Percentiles rank a stretch among this genome's conserved stretches.
Conservation (phyloP, 2,797 vertebrate genomes). For the Myoxocephalus aenaeus region DNA sequence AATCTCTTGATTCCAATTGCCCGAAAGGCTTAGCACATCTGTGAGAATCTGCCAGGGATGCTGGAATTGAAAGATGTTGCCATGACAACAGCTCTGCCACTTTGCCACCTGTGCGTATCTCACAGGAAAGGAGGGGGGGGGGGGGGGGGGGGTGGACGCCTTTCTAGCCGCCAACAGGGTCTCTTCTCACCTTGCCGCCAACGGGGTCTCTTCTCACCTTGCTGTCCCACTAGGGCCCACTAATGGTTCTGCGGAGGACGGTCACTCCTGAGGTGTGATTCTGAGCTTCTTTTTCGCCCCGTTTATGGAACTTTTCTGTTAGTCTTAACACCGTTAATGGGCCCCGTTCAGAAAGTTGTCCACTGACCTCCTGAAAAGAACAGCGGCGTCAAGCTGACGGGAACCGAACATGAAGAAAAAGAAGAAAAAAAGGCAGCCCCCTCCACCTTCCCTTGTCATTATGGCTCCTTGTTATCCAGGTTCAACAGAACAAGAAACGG, state of each 20-base stretch:
- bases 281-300: neutral
- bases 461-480: slow-evolving; percentile 62
- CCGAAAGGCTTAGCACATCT: slow-evolving; percentile 67
- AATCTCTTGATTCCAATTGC: slow-evolving; percentile 62
- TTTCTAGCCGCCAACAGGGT: slow-evolving; percentile 30
- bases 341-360: slow-evolving; percentile 11
- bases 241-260: slow-evolving; percentile 41
- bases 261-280: slow-evolving; percentile 5
- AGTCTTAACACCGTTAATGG: slow-evolving; percentile 16
- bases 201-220: slow-evolving; percentile 62
- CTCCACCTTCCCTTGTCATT: slow-evolving; percentile 16
- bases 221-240: slow-evolving; percentile 28
- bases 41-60: slow-evolving; percentile 50
- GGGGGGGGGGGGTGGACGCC: slow-evolving; percentile 10
- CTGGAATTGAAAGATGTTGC: slow-evolving; percentile 63
- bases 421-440: neutral
- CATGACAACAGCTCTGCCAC: slow-evolving; percentile 72
- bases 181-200: slow-evolving; percentile 57
- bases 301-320: slow-evolving; percentile 4
- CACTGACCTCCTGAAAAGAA: slow-evolving; percentile 15
- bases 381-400: slow-evolving; percentile 8
- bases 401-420: slow-evolving; percentile 10
- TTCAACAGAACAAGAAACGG: slow-evolving; percentile 59
- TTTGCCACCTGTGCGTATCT: slow-evolving; percentile 50
- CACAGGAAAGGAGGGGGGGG: neutral